Conservation (phyloP, 37 sponge, comb jelly and placozoan genomes). For the Lycopodina hypogea region DNA sequence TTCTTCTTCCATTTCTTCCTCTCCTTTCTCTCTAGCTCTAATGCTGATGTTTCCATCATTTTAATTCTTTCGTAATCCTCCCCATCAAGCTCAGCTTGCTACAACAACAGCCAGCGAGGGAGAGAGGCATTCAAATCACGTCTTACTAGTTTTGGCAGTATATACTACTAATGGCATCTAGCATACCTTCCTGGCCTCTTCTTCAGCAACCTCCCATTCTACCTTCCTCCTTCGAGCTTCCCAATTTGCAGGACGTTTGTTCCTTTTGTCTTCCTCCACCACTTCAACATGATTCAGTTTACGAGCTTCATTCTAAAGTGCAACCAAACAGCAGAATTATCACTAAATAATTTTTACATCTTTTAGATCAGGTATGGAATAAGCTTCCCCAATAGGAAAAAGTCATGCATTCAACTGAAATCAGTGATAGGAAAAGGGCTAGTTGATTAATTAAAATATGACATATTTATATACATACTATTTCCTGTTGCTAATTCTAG, state of each 20-base stretch:
- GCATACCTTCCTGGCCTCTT: constrained; percentile 75
- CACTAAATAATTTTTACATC: too few relatives aligned
- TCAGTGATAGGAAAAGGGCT: too few relatives aligned
- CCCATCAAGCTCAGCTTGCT: constrained; percentile 81
- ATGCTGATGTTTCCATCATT: constrained; percentile 71
- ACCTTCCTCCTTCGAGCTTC: constrained; percentile 71
- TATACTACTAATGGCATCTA: background rate
- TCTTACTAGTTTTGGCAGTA: background rate
- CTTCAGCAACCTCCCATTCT: constrained; percentile 91
- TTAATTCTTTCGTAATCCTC: constrained; percentile 89
- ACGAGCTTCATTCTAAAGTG: constrained; percentile 78
- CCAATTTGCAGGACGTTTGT: constrained; percentile 90
- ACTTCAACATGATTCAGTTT: constrained; percentile 91
- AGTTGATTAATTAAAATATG: too few relatives aligned
- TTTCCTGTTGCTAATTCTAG: too few relatives aligned
- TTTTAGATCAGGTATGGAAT: background rate
- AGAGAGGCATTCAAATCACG: background rate
- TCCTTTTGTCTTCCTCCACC: constrained; percentile 89
- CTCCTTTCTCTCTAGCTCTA: constrained; percentile 83
- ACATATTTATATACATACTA: too few relatives aligned
- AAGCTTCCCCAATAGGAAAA: background rate
- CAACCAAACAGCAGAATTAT: background rate
- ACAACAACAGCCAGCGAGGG: background rate
- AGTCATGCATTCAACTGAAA: too few relatives aligned
- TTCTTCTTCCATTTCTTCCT: constrained; percentile 83